phyloP scores from a whole-genome alignment of 1,140 invertebrate genomes.

The Platorchestia sp. region DNA sequence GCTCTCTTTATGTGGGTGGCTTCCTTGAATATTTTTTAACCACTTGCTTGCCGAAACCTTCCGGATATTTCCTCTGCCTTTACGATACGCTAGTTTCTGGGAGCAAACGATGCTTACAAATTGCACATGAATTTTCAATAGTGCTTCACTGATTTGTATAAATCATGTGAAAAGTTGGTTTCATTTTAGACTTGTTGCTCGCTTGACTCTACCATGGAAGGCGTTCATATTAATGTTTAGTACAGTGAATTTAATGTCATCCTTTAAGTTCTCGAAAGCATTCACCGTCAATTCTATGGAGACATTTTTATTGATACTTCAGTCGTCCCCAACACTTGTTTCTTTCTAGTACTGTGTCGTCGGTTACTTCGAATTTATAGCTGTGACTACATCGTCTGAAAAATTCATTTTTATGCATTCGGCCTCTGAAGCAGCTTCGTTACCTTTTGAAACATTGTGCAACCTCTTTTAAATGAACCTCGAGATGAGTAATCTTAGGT shows the following conservation, averaged over 20 bases:
- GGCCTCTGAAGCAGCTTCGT: neutral
- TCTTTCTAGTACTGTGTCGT: neutral
- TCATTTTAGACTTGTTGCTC: neutral
- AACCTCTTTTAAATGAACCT: neutral
- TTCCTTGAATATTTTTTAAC: neutral
- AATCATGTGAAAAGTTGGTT: no score
- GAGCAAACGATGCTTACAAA: no score
- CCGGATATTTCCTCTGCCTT: no score
- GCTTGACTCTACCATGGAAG: neutral
- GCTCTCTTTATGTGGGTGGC: neutral
- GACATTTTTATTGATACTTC: neutral
- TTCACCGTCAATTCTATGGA: neutral
- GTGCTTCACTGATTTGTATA: no score
- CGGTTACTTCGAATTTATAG: neutral
- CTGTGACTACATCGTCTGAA: neutral
- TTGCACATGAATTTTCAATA: no score
- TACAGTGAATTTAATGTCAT: neutral
- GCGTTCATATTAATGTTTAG: neutral
- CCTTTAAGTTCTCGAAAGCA: neutral
- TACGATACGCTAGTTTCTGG: no score
- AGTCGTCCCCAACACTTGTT: neutral
- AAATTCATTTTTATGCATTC: neutral
- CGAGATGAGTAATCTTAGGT: neutral
- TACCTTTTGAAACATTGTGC: neutral
- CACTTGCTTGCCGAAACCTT: no score